Evolutionary conservation across 2,797 vertebrate species (phyloP), one percentile per base, ranked within the genome.

Genomic region (Pterois miles): DNA sequence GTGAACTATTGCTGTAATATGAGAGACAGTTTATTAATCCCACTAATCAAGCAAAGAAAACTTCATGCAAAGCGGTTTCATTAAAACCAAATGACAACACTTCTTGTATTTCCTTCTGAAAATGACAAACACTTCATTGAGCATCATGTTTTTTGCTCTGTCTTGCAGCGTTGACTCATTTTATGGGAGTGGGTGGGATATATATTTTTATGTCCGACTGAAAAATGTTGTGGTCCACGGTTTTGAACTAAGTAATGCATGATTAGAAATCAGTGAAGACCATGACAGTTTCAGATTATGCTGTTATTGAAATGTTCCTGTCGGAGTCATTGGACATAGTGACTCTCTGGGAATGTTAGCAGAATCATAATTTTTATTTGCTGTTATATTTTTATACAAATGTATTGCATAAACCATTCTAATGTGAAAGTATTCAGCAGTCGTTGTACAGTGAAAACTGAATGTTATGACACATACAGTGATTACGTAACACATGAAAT

Each of bases 401-500:
- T 70, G 62, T 50, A 83, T 83, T 80, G 78, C 57, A 80, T 79
- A 86, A 91, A 78, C 27, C 58, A 60, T 83, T 83, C 22, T 66
- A 23, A 83, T 84, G 87, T 80, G 52, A 85, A 86, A 76, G 16
- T 66, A 8, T 68, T 31, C 67, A 75, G 53, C 78, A 68, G 78
- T 59, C 11, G 7, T 40, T 2, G 23, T 57, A 80, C 76, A 83
- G 75, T 38, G 9, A 69, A 80, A 73, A 58, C 78, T 56, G 78
- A 60, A 74, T 75, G 50, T 87, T 88, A 78, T 87, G 81, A 88
- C 82, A 84, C 73, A 76, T 76, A 67, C 58, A 67, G 59, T 56
- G 65, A 58, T 92, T 87, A 87, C 71, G 54, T 82, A 92, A 90
- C 71, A 25, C 52, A 22, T 43, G 31, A 72, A 77, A 75, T 66